Conservation (phyloP, 2,888 invertebrate species). For the Sinopyrophorus schimmeli region DNA sequence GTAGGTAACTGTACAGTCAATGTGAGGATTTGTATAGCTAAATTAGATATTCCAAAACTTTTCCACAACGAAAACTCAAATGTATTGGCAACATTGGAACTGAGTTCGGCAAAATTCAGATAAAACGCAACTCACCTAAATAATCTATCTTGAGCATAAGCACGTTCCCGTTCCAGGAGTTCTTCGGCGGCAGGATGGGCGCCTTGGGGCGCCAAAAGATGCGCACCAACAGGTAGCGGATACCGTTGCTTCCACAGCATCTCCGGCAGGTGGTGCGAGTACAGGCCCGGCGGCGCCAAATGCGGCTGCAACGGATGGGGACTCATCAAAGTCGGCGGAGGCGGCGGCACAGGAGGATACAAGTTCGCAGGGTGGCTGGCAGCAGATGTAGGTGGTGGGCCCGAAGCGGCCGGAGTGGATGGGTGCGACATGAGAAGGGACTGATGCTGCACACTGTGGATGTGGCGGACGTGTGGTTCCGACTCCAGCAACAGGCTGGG, state of each 20-base stretch:
- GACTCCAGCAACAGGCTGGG: conserved; percentile 59
- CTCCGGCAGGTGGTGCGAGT: conserved; percentile 56
- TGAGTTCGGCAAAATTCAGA: too few relatives aligned
- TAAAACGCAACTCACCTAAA: too few relatives aligned
- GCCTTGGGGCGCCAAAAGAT: conserved; percentile 52
- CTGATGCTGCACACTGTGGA: conserved; percentile 65
- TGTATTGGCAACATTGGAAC: too few relatives aligned
- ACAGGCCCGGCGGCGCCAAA: conserved; percentile 46
- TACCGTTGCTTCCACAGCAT: conserved; percentile 67
- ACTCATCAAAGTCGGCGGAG: conserved; percentile 51
- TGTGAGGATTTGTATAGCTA: too few relatives aligned
- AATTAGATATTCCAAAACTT: too few relatives aligned
- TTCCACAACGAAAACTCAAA: too few relatives aligned
- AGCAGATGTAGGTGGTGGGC: conserved; percentile 54
- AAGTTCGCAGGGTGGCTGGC: conserved; percentile 43
- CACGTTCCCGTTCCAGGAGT: conserved; percentile 57
- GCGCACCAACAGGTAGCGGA: conserved; percentile 60
- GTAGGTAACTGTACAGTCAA: too few relatives aligned
- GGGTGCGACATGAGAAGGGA: conserved; percentile 64
- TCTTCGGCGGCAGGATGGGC: conserved; percentile 55
- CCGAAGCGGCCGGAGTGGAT: conserved; percentile 49
- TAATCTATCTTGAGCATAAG: conserved; percentile 65
- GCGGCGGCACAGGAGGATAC: conserved; percentile 44
- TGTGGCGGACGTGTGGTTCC: conserved; percentile 61
- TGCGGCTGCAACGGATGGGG: conserved; percentile 49